Percentiles rank a stretch among this genome's conserved stretches.
phyloP scores from a whole-genome alignment of 2,888 invertebrate species.

The Lasiommata megera region DNA sequence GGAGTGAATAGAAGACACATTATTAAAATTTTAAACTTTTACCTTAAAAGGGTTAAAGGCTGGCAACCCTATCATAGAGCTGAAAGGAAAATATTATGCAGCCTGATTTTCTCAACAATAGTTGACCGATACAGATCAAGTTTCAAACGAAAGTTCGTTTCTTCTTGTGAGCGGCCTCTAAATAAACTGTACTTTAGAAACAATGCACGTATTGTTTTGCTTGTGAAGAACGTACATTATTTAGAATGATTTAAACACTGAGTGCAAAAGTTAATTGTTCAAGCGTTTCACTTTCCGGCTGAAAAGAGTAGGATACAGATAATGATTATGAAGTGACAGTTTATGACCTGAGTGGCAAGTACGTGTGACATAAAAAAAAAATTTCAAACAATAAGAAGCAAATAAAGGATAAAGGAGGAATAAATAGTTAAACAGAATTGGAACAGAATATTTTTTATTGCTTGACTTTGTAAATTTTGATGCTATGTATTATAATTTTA shows the following conservation, averaged over 20 bases:
- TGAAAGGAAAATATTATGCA: conserved; percentile 8
- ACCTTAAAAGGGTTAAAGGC: too few relatives aligned
- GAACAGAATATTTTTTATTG: too few relatives aligned
- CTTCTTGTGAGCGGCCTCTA: conserved; percentile 64
- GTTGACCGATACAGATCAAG: conserved; percentile 61
- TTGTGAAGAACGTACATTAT: conserved; percentile 66
- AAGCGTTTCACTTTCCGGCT: conserved; percentile 25
- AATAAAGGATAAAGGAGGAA: too few relatives aligned
- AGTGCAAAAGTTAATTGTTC: conserved; percentile 28
- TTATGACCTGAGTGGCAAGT: neutral
- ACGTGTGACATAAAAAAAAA: too few relatives aligned
- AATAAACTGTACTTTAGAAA: conserved; percentile 67
- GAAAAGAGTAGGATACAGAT: neutral
- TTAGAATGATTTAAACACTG: conserved; percentile 36
- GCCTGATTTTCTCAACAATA: conserved; percentile 42
- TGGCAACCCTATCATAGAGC: neutral
- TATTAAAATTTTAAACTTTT: too few relatives aligned
- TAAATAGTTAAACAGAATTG: too few relatives aligned
- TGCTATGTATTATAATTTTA: too few relatives aligned
- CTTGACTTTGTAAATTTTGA: too few relatives aligned
- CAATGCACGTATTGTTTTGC: conserved; percentile 75
- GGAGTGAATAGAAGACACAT: too few relatives aligned
- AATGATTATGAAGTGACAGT: neutral
- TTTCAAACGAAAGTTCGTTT: conserved; percentile 64
- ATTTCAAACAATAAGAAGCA: too few relatives aligned